phyloP scores from a whole-genome alignment of 2,113 vertebrate genomes.

The Periophthalmodon schlosseri region DNA sequence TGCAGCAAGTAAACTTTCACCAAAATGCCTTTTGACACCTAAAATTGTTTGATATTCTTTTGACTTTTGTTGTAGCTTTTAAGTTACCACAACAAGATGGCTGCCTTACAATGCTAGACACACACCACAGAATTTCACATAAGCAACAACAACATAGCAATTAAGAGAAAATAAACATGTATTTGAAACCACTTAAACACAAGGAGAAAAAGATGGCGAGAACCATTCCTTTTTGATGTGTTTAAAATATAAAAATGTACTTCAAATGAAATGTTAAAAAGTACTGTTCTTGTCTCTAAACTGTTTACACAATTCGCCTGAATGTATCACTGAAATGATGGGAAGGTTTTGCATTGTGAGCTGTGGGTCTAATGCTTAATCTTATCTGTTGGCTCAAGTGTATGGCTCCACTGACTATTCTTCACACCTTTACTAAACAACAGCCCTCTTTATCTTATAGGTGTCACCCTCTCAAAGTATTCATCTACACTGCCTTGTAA shows the following conservation, averaged over 20 bases:
- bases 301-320: background rate
- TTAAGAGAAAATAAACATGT: background rate
- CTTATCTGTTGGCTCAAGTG: background rate
- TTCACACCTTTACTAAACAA: background rate
- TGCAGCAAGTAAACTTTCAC: background rate
- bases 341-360: background rate
- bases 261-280: too few species aligned
- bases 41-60: background rate
- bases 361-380: background rate
- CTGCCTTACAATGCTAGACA: background rate
- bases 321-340: background rate
- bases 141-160: background rate
- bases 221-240: too few species aligned
- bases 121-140: background rate
- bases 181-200: background rate
- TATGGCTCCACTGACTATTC: background rate
- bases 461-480: conserved; percentile 1
- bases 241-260: background rate
- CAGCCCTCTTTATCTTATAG: background rate
- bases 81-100: background rate
- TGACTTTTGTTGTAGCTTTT: background rate
- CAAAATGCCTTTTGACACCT: background rate
- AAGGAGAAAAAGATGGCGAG: too few species aligned
- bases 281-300: background rate
- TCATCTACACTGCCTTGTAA: background rate